Base-by-base conservation (phyloP, 2,888 invertebrate species). In the Tiliacea aurago region DNA sequence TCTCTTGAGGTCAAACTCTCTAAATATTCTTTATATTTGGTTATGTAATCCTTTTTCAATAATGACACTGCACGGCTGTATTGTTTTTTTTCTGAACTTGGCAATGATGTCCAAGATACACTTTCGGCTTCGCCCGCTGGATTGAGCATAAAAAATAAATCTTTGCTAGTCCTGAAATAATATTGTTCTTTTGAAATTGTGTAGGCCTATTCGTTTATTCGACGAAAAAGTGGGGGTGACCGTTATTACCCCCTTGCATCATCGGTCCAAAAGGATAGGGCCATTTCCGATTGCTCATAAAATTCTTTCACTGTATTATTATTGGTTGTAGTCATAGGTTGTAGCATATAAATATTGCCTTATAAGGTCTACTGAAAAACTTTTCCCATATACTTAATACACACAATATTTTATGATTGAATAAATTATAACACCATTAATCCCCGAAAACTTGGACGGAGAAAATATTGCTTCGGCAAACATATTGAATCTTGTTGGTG, bases 1-100 rank as follows among this genome's bases (percentile, higher is more conserved):
- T 94, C 89, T 80, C 83, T 89, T 47, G 90, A 70, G 45, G 92
- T 71, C 68, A 95, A 90, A 76, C 90, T 93, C 81, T 95, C 92
- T 84, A 96, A 90, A 88, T 93, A 95, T 72, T 84, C 82, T 85
- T 87, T 92, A 82, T 93, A 95, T 67, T 93, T 91, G 28, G 80
- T 86, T 47, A 96, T 90, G 77, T 94, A 96, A 55, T 93, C 91
- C 69, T 84, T 91, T 88, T 95, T 95, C 62, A 96, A 87, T 15
- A 82, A 53, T 15, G 80, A 73, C 18, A 92, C 88, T 70, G 95
- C 95, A 62, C 76, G 84, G 62, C 83, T 87, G 76, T 94, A 95
- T 67, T 86, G 85, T 9, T 51, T 80, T 83, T 91, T 94, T 80
- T 94, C 89, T 73, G 43, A 49, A 28, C 4, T 55, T 64, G 90